Conservation (phyloP, 2,113 vertebrate species). For the Myotis yumanensis region DNA sequence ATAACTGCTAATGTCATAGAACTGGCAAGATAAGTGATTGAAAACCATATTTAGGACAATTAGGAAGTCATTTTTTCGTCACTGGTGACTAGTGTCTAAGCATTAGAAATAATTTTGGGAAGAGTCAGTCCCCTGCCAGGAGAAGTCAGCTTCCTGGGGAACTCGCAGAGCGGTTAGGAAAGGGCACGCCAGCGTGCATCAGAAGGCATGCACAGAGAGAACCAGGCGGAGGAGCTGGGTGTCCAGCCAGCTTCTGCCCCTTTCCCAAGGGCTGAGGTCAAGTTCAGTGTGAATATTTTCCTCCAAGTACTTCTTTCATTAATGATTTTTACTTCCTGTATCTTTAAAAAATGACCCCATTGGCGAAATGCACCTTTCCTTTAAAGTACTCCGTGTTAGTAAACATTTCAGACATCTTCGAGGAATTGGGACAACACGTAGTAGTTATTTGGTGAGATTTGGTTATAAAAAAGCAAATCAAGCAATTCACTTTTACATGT, state of each 20-base stretch:
- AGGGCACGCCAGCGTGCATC: background rate
- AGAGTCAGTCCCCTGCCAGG: background rate
- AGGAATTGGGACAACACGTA: background rate
- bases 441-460: slow-evolving; percentile 34
- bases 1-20: background rate
- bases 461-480: slow-evolving; percentile 39
- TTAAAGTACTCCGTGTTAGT: background rate
- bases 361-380: background rate
- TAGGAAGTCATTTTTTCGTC: background rate
- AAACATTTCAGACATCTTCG: background rate
- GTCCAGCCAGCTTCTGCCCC: background rate
- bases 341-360: background rate
- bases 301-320: background rate
- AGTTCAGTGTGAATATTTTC: background rate
- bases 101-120: background rate
- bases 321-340: background rate
- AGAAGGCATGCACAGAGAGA: background rate
- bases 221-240: background rate
- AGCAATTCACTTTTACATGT: slow-evolving; percentile 56
- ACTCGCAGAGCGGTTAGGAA: background rate
- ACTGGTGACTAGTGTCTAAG: background rate
- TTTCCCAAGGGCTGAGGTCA: background rate
- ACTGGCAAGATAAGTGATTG: background rate
- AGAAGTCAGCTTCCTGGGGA: background rate
- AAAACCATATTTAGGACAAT: background rate